Base-by-base conservation (phyloP, 2,113 vertebrate genomes). In the Choloepus hoffmanni region DNA sequence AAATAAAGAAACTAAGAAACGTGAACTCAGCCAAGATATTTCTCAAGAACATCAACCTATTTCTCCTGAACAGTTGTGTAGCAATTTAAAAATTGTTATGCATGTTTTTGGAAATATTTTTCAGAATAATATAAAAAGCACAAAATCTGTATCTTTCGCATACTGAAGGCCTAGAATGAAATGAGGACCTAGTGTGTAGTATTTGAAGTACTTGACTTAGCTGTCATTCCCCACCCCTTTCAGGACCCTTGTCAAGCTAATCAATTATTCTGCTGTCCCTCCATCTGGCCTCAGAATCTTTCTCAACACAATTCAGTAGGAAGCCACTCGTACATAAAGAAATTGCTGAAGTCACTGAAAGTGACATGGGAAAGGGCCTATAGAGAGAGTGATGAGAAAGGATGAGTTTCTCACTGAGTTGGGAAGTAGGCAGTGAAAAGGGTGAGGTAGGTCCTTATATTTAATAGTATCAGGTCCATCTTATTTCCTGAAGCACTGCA, bases 11-110 rank as follows among this genome's bases (percentile, higher is more conserved):
- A n/a, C 30, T 6, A 36, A 60, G 12, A 90, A 86, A 58, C 21
- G 28, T 36, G 55, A 89, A 81, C 40, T 60, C 40, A 48, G 89
- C 26, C 72, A 93, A 83, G 74, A 92, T 68, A 65, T 85, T 95
- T 93, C 93, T 97, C 14, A 91, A 90, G 76, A 92, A 60, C 90
- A 81, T 67, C 93, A 67, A 4, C 53, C 74, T 85, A 55, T 89
- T 96, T 81, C 70, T 67, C 53, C 76, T 48, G 89, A 65, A 55
- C 33, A 74, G 28, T 87, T 95, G 85, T 58, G 23, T 45, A 93
- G 90, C 36, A 62, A 72, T 90, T 92, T 85, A 76, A 95, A 82
- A 73, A 87, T 21, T 14, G 33, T 67, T 60, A 53, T 30, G 79
- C 60, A 65, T 85, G 74, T 16, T 93, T 86, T 95, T 50, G n/a